Evolutionary conservation across 2,797 vertebrate species (phyloP).

Genomic region (Labeo calbasu): DNA sequence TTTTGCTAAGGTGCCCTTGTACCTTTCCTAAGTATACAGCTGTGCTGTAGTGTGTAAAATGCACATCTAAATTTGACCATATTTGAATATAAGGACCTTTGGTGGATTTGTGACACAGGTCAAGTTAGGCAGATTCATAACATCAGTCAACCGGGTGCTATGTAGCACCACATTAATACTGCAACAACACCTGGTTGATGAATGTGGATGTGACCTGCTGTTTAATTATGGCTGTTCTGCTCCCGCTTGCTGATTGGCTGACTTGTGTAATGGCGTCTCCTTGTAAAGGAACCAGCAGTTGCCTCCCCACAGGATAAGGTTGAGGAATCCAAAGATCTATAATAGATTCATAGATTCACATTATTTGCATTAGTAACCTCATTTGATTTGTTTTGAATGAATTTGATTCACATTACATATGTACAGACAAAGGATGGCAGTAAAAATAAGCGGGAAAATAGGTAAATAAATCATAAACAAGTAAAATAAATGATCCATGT

Average conservation of each 20-base stretch:
- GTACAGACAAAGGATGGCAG: too few relatives aligned
- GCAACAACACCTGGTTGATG: slow-evolving; percentile 60
- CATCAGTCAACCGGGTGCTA: not conserved
- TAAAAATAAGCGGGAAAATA: not conserved
- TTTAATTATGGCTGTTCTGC: slow-evolving; percentile 53
- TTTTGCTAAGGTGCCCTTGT: not conserved
- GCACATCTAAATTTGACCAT: not conserved
- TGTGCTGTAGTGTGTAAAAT: slow-evolving; percentile 31
- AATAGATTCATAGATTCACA: slow-evolving; percentile 15
- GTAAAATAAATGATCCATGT: not conserved
- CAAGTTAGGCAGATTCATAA: not conserved
- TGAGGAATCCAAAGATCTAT: slow-evolving; percentile 85
- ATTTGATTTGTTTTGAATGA: not conserved
- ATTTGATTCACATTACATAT: not conserved
- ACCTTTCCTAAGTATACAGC: slow-evolving; percentile 27
- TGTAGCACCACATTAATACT: slow-evolving; percentile 16
- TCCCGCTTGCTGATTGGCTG: slow-evolving; percentile 72
- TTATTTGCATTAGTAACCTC: not conserved
- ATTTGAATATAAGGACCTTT: not conserved
- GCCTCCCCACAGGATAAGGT: slow-evolving; percentile 83
- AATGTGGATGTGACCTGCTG: slow-evolving; percentile 55
- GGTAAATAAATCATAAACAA: not conserved
- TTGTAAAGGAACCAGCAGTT: slow-evolving; percentile 88
- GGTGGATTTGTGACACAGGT: slow-evolving; percentile 1
- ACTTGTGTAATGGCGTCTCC: slow-evolving; percentile 80